Evolutionary conservation across 35 echinoderm and acorn worm species (phyloP), one percentile per base, ranked within the genome.

Genomic region (Diadema setosum): DNA sequence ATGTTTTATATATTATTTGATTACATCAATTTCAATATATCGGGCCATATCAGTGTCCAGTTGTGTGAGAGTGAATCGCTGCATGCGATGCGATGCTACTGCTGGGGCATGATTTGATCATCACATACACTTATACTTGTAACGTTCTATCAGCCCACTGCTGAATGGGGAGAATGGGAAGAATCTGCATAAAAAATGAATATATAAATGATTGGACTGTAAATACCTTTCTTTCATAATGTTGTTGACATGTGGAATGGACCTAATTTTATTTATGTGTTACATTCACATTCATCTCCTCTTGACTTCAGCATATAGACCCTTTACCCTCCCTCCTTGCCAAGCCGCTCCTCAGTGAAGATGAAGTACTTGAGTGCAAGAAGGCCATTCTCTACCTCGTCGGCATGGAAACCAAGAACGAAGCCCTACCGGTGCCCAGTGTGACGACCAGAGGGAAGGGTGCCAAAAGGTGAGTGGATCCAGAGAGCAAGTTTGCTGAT

Each of bases 391-490:
- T 91, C 58, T 85, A 82, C 64, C 41, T 99, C 18, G 92, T 99
- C 57, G 89, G 90, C 49, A 99, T 99, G 89, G 96, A 94, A 75
- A 73, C 92, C 14, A 94, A 82, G 81, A 92, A 91, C 75, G 96
- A 99, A 85, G 44, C 96, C 24, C 70, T 99, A 52, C 90, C 96
- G 7, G 81, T 94, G 16, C 96, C 92, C 7, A 85, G 81, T 37
- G 65, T 87, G 70, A 87, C 83, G 16, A 87, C 90, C 37, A 56
- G 90, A 6, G 93, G 93, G 31, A 99, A 95, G 65, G 90, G 92
- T 32, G 85, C 93, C 8, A 99, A 99, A 75, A 91, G 81, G 96
- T 99, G 25, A 88, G 91, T 75, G n/a, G n/a, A n/a, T n/a, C n/a
- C n/a, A n/a, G n/a, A n/a, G n/a, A n/a, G n/a, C n/a, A n/a, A n/a